phyloP scores from a whole-genome alignment of 2,113 vertebrate species.

The Embiotoca jacksoni region DNA sequence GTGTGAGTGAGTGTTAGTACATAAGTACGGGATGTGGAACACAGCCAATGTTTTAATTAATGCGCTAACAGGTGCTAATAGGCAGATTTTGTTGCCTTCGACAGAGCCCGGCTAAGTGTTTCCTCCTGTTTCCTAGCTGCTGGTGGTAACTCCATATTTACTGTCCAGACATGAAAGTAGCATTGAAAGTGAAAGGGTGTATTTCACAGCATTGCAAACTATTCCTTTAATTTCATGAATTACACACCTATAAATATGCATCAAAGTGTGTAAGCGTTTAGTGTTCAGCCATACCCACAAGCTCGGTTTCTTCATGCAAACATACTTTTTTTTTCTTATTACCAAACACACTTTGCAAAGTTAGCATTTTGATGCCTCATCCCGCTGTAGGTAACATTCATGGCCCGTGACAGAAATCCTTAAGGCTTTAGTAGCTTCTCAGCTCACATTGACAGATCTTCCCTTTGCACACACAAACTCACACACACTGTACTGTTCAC shows the following conservation, averaged over 20 bases:
- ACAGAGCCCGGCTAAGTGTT: no score
- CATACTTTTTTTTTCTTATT: background rate
- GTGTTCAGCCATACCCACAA: background rate
- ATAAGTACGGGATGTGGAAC: no score
- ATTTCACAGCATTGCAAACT: background rate
- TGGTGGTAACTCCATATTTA: no score
- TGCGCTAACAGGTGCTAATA: no score
- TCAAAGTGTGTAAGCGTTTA: no score
- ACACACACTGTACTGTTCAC: constrained; percentile 7
- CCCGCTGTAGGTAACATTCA: constrained; percentile 9
- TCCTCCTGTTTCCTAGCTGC: no score
- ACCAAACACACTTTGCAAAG: constrained; percentile 1
- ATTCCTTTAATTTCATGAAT: background rate
- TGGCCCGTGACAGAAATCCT: constrained; percentile 22
- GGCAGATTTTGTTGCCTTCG: no score
- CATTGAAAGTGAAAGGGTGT: background rate
- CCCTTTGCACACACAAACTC: constrained; percentile 18
- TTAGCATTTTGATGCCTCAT: background rate
- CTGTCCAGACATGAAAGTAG: background rate
- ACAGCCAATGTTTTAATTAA: no score
- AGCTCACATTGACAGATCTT: constrained; percentile 39
- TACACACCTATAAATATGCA: background rate
- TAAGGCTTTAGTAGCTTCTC: constrained; percentile 43
- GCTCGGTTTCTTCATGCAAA: constrained; percentile 6
- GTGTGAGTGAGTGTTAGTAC: no score